phyloP scores from a whole-genome alignment of 2,797 vertebrate species.

The Leucoraja ocellata region DNA sequence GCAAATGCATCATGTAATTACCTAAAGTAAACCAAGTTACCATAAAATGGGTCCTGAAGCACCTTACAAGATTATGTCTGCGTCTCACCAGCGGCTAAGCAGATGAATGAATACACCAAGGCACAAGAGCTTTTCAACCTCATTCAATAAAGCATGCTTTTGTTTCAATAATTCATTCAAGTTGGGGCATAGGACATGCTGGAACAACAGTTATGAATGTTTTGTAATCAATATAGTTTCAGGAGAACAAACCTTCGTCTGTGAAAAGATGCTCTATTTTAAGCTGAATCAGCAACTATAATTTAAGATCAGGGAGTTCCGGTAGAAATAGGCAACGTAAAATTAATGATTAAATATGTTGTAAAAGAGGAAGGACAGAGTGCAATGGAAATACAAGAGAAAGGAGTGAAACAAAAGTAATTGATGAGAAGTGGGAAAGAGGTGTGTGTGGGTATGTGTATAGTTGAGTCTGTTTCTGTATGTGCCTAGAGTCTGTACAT shows the following conservation, averaged over 20 bases:
- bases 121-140: not conserved
- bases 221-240: not conserved
- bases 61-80: slow-evolving; percentile 1
- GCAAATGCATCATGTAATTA: not conserved
- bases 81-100: not conserved
- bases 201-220: not conserved
- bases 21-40: not conserved
- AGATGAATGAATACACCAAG: not conserved
- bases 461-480: too few relatives aligned
- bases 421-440: not conserved
- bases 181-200: not conserved
- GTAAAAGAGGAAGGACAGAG: not conserved
- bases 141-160: not conserved
- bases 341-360: not conserved
- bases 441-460: not conserved
- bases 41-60: not conserved
- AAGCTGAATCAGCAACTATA: not conserved
- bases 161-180: not conserved
- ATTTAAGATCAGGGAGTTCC: not conserved
- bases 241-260: not conserved
- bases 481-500: too few relatives aligned
- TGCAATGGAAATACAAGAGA: not conserved
- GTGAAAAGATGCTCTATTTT: not conserved
- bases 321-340: not conserved
- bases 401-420: not conserved